Evolutionary conservation across 2,113 vertebrate genomes (phyloP), one percentile per base, ranked within the genome.

Genomic region (Myiopsitta monachus): DNA sequence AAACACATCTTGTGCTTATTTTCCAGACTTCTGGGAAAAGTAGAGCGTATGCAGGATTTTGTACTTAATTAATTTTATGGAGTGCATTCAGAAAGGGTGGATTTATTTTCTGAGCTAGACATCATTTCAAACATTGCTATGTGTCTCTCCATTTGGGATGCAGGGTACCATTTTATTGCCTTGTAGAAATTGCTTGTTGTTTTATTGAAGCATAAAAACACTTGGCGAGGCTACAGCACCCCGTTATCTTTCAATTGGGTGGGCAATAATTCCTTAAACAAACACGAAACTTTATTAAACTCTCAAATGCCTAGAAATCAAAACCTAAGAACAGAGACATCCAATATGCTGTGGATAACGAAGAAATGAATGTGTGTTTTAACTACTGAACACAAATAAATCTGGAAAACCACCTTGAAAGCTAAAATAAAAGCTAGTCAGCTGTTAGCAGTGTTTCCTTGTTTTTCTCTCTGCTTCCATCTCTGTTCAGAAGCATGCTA

Each of bases 191-290:
- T 92, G 90, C 82, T 88, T 80, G 90, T 93, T 87, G 59, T 91
- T 96, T 95, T 94, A 96, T 30, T 93, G 92, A 95, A 83, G 90
- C 91, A 88, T 91, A 91, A 96, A 95, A 96, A 91, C 94, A 87
- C 75, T 97, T 96, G 96, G 94, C 94, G 83, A 76, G 70, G 82
- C 63, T 80, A 94, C 87, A 90, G 77, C 0, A 0, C 79, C 87
- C 94, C 91, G 85, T 96, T 97, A 92, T 95, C 89, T 95, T 95
- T 95, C 93, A 69, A 69, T 38, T 73, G 89, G 81, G 87, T 93
- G 81, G 61, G 67, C 82, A 97, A 69, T 95, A 94, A 95, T 90
- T 95, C 75, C 75, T 95, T 96, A 83, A 92, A 77, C 85, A 96
- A 95, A 95, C 84, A 95, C 38, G 87, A 93, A 80, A 67, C 67